These are phyloP conservation scores for Corythoichthys haematopterus DNA, from an alignment of 2,113 vertebrate species.

Conservation along the genomic window DNA sequence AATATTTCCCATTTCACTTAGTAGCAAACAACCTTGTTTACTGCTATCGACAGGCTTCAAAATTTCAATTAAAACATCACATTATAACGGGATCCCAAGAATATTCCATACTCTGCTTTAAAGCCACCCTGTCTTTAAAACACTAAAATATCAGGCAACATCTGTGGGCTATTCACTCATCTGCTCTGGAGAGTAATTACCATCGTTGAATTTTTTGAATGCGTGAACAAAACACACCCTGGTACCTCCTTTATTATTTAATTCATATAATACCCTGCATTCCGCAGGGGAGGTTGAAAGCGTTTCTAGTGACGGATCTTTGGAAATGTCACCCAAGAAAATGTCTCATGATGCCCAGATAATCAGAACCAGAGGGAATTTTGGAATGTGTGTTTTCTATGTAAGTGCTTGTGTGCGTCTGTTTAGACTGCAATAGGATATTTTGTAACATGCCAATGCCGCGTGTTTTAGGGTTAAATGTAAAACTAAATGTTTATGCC, in stretches of 20 bases:
- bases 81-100: background rate
- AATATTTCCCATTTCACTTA: background rate
- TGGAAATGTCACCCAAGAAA: slow-evolving; percentile 60
- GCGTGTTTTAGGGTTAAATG: slow-evolving; percentile 1
- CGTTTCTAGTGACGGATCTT: slow-evolving; percentile 63
- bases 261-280: slow-evolving; percentile 43
- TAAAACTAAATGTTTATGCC: slow-evolving; percentile 6
- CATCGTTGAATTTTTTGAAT: slow-evolving; percentile 62
- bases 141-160: slow-evolving; percentile 64
- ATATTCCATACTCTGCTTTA: background rate
- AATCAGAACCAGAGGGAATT: slow-evolving; percentile 65
- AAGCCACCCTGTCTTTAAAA: slow-evolving; percentile 45
- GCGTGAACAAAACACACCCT: slow-evolving; percentile 63
- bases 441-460: background rate
- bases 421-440: background rate
- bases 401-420: slow-evolving; percentile 11
- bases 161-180: slow-evolving; percentile 71
- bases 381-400: slow-evolving; percentile 18
- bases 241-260: slow-evolving; percentile 26
- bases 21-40: background rate
- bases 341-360: slow-evolving; percentile 54
- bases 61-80: background rate
- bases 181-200: slow-evolving; percentile 63
- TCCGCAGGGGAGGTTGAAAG: slow-evolving; percentile 58
- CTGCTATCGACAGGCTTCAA: background rate